Percentiles rank a stretch among this genome's conserved stretches.
phyloP scores from a whole-genome alignment of 2,113 vertebrate genomes.

The Eurystomus gularis region DNA sequence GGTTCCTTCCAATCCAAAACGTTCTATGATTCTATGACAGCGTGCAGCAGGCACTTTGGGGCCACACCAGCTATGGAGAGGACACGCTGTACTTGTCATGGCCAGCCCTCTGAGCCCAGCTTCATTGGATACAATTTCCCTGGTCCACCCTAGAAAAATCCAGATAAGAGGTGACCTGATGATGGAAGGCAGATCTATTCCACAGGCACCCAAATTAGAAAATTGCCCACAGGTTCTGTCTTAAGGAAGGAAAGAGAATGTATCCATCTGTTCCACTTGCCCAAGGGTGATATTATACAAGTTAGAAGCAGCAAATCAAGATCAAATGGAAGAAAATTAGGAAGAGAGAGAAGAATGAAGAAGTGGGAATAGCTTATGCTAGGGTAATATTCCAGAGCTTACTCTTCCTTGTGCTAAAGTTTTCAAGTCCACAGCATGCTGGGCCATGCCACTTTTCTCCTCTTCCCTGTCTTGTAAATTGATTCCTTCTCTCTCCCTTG shows the following conservation, averaged over 20 bases:
- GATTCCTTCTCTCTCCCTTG: neutral
- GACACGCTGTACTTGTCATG: neutral
- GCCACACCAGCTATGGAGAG: neutral
- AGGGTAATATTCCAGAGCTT: neutral
- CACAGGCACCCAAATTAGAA: neutral
- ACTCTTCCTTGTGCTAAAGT: neutral
- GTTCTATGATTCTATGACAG: no score
- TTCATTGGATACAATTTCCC: neutral
- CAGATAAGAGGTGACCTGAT: neutral
- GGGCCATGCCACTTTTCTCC: neutral
- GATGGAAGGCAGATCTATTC: neutral
- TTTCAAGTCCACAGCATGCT: neutral
- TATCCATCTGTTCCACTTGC: neutral
- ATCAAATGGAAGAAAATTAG: slow-evolving; percentile 29
- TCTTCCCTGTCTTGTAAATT: neutral
- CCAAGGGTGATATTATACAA: neutral
- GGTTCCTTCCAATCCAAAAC: no score
- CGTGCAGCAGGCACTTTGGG: neutral
- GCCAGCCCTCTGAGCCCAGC: neutral
- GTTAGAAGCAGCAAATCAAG: neutral
- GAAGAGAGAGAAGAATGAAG: neutral
- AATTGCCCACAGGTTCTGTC: neutral
- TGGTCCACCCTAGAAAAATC: neutral
- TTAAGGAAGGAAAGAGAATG: neutral
- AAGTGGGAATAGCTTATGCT: neutral